phyloP scores from a whole-genome alignment of 2,113 vertebrate genomes.

The Pelvicachromis taeniatus region DNA sequence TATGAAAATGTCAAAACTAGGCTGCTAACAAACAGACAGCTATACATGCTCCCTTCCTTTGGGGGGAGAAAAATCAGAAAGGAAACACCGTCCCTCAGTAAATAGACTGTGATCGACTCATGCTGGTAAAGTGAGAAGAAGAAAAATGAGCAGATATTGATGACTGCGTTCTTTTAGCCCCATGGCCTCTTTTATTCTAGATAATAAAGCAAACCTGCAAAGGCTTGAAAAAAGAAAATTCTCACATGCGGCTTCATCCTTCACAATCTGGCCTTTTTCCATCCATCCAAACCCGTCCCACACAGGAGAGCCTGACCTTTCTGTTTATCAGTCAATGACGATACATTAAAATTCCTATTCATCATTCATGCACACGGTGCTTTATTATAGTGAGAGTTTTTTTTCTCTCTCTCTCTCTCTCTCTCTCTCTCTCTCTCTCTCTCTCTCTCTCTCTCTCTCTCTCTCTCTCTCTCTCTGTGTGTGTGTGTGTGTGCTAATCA shows the following conservation, averaged over 20 bases:
- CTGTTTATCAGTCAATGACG: background rate
- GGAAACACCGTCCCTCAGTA: accelerated
- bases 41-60: background rate
- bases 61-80: background rate
- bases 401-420: background rate
- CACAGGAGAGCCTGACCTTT: background rate
- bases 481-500: too few relatives aligned
- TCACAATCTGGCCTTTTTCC: background rate
- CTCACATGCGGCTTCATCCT: background rate
- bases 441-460: too few relatives aligned
- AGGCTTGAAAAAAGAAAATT: accelerated
- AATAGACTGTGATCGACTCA: background rate
- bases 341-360: background rate
- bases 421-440: too few relatives aligned
- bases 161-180: background rate
- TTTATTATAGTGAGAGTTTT: background rate
- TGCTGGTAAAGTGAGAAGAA: background rate
- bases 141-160: background rate
- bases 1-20: background rate
- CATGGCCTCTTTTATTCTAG: background rate
- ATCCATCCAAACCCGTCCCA: background rate
- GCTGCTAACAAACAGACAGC: background rate
- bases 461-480: too few relatives aligned
- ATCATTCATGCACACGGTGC: background rate
- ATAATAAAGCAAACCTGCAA: background rate